Percentiles rank a stretch among this genome's conserved stretches.
These are phyloP conservation scores for Okapia johnstoni DNA, from an alignment of 2,113 vertebrate species.

Conservation along the genomic window DNA sequence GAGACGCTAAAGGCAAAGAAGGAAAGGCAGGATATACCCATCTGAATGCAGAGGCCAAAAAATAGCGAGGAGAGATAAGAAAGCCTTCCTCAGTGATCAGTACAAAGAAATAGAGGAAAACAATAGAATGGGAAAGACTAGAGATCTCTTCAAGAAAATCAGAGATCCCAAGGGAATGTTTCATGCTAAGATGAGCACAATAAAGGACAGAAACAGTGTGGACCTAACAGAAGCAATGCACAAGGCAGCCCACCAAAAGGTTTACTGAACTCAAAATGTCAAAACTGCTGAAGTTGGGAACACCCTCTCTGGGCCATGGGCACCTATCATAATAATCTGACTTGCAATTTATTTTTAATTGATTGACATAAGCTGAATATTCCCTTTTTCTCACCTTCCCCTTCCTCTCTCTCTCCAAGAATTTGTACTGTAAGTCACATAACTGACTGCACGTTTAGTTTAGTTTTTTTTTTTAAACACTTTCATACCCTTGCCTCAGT, in stretches of 20 bases:
- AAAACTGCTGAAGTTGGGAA: neutral
- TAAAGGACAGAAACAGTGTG: neutral
- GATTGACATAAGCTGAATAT: neutral
- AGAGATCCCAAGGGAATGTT: neutral
- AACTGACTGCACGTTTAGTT: neutral
- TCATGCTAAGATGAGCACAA: neutral
- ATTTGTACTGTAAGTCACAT: neutral
- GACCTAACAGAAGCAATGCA: neutral
- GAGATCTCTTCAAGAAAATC: neutral
- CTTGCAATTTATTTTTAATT: neutral
- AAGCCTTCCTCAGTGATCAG: neutral
- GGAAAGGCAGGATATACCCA: neutral
- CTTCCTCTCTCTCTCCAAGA: neutral
- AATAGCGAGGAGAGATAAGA: neutral
- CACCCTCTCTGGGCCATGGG: rapidly evolving
- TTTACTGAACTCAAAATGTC: neutral
- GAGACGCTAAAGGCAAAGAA: neutral
- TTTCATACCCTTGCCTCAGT: neutral
- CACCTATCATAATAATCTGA: neutral
- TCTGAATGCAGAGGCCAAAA: neutral
- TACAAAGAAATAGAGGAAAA: neutral
- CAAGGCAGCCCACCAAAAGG: neutral
- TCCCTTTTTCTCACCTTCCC: neutral
- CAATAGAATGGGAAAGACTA: neutral
- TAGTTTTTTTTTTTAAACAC: neutral